Evolutionary conservation across 2,888 invertebrate species (phyloP).

Genomic region (Drosophila mercatorum): DNA sequence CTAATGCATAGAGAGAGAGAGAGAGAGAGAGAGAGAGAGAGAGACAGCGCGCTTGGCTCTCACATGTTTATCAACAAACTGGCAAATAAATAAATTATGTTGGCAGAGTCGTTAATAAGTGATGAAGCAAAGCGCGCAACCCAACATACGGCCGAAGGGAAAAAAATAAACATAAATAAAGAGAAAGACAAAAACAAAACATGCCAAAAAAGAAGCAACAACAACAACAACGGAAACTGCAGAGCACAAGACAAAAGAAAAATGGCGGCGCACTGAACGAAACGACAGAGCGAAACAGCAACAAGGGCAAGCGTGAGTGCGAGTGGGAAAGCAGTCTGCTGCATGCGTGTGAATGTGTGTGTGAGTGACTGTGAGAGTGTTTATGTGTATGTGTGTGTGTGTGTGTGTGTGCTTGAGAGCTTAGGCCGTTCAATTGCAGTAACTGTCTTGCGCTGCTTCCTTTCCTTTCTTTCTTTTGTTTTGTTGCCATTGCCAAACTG

Average conservation of each 20-base stretch:
- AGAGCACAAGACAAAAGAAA: slow-evolving; percentile 45
- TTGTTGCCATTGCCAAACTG: slow-evolving; percentile 52
- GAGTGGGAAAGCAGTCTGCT: slow-evolving; percentile 5
- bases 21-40: not conserved
- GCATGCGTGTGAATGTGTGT: slow-evolving; percentile 13
- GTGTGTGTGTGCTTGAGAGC: slow-evolving; percentile 10
- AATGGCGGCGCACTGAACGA: slow-evolving; percentile 46
- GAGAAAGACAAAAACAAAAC: slow-evolving; percentile 38
- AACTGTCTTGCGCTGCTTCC: slow-evolving; percentile 12
- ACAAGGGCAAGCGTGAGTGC: not conserved
- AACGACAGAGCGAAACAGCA: slow-evolving; percentile 11
- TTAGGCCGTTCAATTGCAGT: slow-evolving; percentile 38
- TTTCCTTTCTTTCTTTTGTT: slow-evolving; percentile 17
- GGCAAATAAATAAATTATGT: slow-evolving; percentile 74
- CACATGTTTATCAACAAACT: slow-evolving; percentile 74
- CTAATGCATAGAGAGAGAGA: not conserved
- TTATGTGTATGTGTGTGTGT: too few relatives aligned
- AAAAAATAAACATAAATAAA: slow-evolving; percentile 10
- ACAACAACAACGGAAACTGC: slow-evolving; percentile 11
- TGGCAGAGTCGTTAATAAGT: slow-evolving; percentile 65
- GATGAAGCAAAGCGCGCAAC: slow-evolving; percentile 45
- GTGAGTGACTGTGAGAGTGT: not conserved
- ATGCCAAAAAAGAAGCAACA: slow-evolving; percentile 13
- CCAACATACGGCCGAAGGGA: slow-evolving; percentile 10
- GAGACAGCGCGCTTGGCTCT: slow-evolving; percentile 21